These are phyloP conservation scores for Nothocercus nigrocapillus DNA, from an alignment of 2,113 vertebrate genomes.

Conservation along the genomic window DNA sequence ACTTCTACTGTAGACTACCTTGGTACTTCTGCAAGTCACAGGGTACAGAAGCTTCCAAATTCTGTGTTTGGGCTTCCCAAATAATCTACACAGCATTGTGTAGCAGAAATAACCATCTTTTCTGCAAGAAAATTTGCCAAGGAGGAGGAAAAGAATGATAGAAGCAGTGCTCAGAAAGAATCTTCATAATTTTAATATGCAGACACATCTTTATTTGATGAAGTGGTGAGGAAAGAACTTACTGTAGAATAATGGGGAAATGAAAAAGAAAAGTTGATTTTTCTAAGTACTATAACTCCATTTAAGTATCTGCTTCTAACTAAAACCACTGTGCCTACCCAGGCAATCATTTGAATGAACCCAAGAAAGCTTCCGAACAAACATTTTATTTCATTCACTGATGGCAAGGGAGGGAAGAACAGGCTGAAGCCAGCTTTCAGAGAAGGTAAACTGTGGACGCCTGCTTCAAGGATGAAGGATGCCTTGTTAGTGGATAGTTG, in stretches of 20 bases:
- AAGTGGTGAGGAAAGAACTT: neutral
- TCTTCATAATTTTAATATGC: neutral
- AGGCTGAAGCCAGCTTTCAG: neutral
- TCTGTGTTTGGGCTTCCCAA: neutral
- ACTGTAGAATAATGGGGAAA: neutral
- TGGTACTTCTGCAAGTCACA: neutral
- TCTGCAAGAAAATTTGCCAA: neutral
- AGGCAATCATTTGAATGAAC: neutral
- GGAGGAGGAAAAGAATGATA: neutral
- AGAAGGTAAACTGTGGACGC: neutral
- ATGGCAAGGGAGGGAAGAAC: neutral
- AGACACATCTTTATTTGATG: neutral
- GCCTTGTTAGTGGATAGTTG: no score
- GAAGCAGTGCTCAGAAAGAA: neutral
- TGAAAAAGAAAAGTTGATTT: no score
- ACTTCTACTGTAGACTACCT: neutral
- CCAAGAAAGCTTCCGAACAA: neutral
- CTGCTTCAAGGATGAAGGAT: no score
- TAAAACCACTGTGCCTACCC: neutral
- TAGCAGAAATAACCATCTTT: neutral
- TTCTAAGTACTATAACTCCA: neutral
- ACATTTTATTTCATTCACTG: neutral
- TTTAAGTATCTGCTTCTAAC: neutral
- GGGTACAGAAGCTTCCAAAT: neutral
- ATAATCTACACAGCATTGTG: no score